Base-by-base conservation (phyloP, 1,140 invertebrate genomes). In the Philaenus spumarius region DNA sequence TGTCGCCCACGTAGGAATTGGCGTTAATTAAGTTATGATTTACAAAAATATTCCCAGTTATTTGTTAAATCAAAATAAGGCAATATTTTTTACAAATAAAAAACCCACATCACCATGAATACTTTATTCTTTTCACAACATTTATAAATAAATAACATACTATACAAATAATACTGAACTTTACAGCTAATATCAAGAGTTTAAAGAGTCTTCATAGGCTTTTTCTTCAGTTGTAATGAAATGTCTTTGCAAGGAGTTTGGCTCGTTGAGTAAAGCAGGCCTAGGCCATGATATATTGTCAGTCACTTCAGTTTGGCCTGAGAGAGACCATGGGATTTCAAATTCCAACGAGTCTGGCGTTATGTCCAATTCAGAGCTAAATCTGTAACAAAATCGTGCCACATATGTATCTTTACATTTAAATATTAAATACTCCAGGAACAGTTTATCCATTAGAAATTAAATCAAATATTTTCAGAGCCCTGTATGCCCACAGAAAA, bases 211-310 rank as follows among this genome's bases (percentile, higher is more conserved):
- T 2, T 23, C 22, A 19, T 26, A 50, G 12, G 9, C 22, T 50
- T 50, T 50, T 2, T 50, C 47, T 34, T 50, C 22, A n/a, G 15
- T 30, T 23, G 47, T 50, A n/a, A 50, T 50, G 14, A 50, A 50
- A 34, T 23, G 23, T 9, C 15, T 24, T 26, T 30, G 14, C 2
- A 50, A 14, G 1, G 47, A 50, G 14, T 14, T 1, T 2, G 3
- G 3, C 9, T 30, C 26, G 9, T 30, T 30, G 47, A 50, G 26
- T 50, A 26, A 15, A 23, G 23, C 22, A 6, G 22, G 26, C n/a
- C 24, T 5, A 2, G 23, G 24, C 22, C 14, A 26, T 30, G 23
- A n/a, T n/a, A 30, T 26, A n/a, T n/a, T n/a, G 23, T 23, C n/a
- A 5, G 3, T 15, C 2, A 42, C 40, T 14, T 15, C n/a, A 20